phyloP scores from a whole-genome alignment of 2,797 vertebrate genomes.

The Oreochromis grahami region DNA sequence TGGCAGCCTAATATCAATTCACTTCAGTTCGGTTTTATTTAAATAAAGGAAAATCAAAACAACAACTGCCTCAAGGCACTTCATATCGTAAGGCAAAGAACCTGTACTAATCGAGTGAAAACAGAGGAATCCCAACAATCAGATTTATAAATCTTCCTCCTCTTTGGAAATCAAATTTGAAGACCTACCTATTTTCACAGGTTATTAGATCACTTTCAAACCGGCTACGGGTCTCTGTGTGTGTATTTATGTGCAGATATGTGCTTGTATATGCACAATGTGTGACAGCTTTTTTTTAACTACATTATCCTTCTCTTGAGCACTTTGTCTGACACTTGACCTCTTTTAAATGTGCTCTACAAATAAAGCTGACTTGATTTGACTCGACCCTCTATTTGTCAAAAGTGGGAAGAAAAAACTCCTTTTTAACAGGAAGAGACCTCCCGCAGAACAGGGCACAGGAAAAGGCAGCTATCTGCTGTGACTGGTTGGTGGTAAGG shows the following conservation, averaged over 20 bases:
- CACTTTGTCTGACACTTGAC: neutral
- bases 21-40: neutral
- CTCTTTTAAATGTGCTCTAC: neutral
- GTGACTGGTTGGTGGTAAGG: neutral
- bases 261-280: neutral
- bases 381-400: neutral
- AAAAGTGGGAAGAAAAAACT: neutral
- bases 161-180: neutral
- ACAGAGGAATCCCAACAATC: neutral
- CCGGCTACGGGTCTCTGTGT: accelerated
- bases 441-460: accelerated
- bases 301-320: neutral
- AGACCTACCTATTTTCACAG: neutral
- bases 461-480: neutral
- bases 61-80: neutral
- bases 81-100: neutral
- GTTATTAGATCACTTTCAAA: neutral
- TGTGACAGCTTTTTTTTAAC: neutral
- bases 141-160: neutral
- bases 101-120: neutral
- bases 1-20: neutral
- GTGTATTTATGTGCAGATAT: neutral
- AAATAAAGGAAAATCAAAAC: neutral
- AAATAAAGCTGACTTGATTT: neutral
- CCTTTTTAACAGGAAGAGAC: neutral